Conservation (phyloP, 2,797 vertebrate genomes). For the Bucorvus abyssinicus region DNA sequence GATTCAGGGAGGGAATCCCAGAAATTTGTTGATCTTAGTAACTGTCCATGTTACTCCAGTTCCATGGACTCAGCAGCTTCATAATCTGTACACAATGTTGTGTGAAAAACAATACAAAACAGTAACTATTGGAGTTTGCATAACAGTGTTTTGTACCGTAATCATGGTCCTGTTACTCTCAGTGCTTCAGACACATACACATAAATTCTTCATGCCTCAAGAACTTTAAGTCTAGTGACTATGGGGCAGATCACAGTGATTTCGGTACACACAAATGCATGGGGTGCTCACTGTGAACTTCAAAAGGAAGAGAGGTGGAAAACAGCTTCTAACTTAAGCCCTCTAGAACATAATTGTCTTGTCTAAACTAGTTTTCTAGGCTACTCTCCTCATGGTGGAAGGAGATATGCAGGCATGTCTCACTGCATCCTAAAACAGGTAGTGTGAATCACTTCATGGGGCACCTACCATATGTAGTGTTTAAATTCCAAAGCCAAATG, state of each 20-base stretch:
- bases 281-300: background rate
- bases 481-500: background rate
- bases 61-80: background rate
- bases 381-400: background rate
- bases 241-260: background rate
- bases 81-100: background rate
- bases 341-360: background rate
- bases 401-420: background rate
- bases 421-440: background rate
- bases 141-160: background rate
- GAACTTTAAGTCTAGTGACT: background rate
- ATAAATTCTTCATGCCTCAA: background rate
- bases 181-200: background rate
- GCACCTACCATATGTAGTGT: background rate
- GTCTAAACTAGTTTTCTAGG: background rate
- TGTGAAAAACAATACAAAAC: background rate
- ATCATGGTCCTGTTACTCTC: background rate
- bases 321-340: background rate
- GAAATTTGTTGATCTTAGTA: background rate
- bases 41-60: background rate
- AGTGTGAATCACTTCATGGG: background rate
- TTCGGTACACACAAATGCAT: accelerated
- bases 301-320: background rate
- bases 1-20: background rate
- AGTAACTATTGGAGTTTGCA: background rate